These are phyloP conservation scores for Drosophila macrothrix DNA, from an alignment of 2,888 invertebrate species.

Conservation along the genomic window DNA sequence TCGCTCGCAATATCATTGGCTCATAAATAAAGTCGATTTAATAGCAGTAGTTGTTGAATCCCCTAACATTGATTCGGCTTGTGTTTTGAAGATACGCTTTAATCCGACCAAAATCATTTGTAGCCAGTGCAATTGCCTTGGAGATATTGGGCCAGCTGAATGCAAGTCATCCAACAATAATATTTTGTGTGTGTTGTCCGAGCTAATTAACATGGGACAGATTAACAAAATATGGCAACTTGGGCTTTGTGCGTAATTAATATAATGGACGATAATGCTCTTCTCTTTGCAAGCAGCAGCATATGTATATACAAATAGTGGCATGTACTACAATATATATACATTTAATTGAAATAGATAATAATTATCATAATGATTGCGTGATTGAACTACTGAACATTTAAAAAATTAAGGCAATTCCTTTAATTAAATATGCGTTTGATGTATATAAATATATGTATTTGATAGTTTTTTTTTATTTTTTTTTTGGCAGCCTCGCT, in stretches of 20 bases:
- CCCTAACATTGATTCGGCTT: constrained; percentile 28
- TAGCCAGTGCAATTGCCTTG: neutral
- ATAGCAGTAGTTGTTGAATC: constrained; percentile 9
- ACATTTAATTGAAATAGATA: neutral
- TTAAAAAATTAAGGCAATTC: constrained; percentile 19
- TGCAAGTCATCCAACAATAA: constrained; percentile 17
- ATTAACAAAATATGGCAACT: constrained; percentile 2
- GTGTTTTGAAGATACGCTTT: neutral
- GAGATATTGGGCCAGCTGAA: constrained; percentile 20
- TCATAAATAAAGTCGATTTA: constrained; percentile 62
- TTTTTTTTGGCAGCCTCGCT: constrained; percentile 43
- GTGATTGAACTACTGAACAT: neutral
- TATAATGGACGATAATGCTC: neutral
- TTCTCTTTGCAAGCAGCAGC: neutral
- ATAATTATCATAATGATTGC: constrained; percentile 4
- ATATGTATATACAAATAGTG: neutral
- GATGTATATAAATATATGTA: constrained; percentile 9
- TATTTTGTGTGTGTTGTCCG: constrained; percentile 8
- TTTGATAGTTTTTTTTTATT: neutral
- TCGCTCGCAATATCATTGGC: constrained; percentile 66
- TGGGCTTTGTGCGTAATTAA: constrained; percentile 1
- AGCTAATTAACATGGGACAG: constrained; percentile 24
- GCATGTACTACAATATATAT: neutral
- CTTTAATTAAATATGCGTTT: constrained; percentile 46
- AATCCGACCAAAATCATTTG: constrained; percentile 8